Base-by-base conservation (phyloP, 2,797 vertebrate species). In the Arrhamphus sclerolepis region DNA sequence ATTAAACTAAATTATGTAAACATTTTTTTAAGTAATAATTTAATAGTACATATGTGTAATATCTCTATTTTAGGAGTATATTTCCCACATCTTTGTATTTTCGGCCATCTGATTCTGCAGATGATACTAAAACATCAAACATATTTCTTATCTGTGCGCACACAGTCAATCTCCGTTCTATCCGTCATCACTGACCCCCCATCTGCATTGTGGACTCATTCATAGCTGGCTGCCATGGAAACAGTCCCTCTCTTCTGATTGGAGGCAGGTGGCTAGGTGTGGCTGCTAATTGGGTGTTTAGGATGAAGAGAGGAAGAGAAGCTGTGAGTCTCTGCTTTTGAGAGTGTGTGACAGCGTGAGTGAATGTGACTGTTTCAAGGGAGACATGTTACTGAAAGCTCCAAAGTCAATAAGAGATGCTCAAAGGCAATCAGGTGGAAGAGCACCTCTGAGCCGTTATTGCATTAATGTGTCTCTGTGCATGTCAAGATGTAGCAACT, bases 191-290 rank as follows among this genome's bases (percentile, higher is more conserved):
- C 78, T 48, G 58, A 70, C 65, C 80, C 66, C 81, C 72, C 21
- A 49, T 72, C 42, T 26, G 20, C 56, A 67, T 79, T 72, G n/a
- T 72, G 72, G 57, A 73, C 68, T 63, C 39, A 31, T 54, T 73
- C 47, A 0, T 75, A 13, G 49, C 77, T 24, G 28, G 80, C 59
- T 72, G 11, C 80, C 83, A 84, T 75, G 71, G 82, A 66, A 78
- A 86, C 70, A 24, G 58, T 69, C 70, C 14, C 56, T 75, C 58
- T 41, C 0, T 59, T 67, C 74, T 84, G 84, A 91, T 90, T 85
- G 88, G 89, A 88, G 70, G 85, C 91, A 91, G 87, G 87, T 91
- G 88, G 86, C 82, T 81, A 82, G 82, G 81, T 87, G 78, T 71
- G 66, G 75, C 66, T 60, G 61, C 72, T 90, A 89, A 91, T 81